Evolutionary conservation across 1,140 invertebrate genomes (phyloP).

Genomic region (Mamestra configurata): DNA sequence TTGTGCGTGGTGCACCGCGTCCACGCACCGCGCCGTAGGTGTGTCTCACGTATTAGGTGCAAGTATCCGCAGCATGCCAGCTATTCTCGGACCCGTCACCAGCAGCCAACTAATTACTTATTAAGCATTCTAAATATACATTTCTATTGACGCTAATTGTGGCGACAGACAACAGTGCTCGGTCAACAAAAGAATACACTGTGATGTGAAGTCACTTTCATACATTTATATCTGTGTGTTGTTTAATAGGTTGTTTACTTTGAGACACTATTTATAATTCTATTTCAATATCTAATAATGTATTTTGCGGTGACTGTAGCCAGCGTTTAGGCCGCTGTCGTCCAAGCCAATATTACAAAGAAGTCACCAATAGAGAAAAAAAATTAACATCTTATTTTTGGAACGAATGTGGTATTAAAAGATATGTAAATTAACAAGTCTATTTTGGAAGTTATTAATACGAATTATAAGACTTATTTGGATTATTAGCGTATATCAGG

Average conservation of each 20-base stretch:
- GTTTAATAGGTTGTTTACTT: conserved; percentile 16
- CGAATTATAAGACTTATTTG: conserved; percentile 1
- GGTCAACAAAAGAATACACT: conserved; percentile 23
- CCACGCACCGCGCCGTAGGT: conserved; percentile 59
- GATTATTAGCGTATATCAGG: background rate
- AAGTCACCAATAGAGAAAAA: too few species aligned
- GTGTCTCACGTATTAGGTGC: conserved; percentile 46
- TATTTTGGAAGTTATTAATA: background rate
- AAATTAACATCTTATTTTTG: background rate
- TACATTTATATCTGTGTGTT: background rate
- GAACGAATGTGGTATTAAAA: background rate
- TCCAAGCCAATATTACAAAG: conserved; percentile 9
- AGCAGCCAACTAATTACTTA: background rate
- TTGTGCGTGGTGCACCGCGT: conserved; percentile 22
- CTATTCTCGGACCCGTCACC: background rate
- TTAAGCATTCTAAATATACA: conserved; percentile 12
- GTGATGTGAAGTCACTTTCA: background rate
- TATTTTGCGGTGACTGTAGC: background rate
- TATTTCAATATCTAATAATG: background rate
- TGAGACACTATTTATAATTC: background rate
- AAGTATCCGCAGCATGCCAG: background rate
- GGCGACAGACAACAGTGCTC: background rate
- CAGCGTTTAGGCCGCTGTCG: too few species aligned
- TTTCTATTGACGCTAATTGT: conserved; percentile 8
- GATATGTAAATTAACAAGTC: background rate